Evolutionary conservation across 2,797 vertebrate species (phyloP).

Genomic region (Sylvia borin): DNA sequence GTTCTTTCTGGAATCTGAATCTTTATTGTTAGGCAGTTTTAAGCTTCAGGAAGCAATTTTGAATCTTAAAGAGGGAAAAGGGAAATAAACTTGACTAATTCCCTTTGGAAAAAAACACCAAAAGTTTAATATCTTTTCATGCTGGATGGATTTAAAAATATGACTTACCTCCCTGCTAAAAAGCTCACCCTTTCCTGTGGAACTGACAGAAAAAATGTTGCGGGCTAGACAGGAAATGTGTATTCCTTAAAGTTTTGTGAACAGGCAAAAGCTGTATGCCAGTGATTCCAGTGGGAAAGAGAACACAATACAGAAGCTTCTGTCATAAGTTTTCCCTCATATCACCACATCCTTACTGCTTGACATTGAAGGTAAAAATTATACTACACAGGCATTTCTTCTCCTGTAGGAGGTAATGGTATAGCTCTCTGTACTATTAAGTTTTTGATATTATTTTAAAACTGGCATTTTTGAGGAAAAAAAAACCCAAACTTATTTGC

Average conservation of each 20-base stretch:
- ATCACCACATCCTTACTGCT: neutral
- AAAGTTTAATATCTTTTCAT: neutral
- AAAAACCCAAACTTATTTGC: neutral
- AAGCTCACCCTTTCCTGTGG: neutral
- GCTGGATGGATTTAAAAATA: neutral
- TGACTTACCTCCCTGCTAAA: neutral
- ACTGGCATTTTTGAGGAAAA: neutral
- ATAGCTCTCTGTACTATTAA: neutral
- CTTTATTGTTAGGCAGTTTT: neutral
- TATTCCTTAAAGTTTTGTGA: neutral
- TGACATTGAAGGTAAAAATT: neutral
- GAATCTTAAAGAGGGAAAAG: neutral
- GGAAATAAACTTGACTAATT: neutral
- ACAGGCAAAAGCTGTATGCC: neutral
- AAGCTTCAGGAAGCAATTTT: neutral
- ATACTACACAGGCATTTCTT: neutral
- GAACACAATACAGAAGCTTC: neutral
- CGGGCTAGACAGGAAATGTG: neutral
- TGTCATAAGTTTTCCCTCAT: neutral
- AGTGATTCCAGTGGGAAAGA: neutral
- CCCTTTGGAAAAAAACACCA: neutral
- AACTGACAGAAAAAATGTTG: neutral
- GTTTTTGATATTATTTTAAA: neutral
- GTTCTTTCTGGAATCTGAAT: neutral
- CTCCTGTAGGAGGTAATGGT: neutral